Evolutionary conservation across 2,113 vertebrate genomes (phyloP).

Genomic region (Alectura lathami): DNA sequence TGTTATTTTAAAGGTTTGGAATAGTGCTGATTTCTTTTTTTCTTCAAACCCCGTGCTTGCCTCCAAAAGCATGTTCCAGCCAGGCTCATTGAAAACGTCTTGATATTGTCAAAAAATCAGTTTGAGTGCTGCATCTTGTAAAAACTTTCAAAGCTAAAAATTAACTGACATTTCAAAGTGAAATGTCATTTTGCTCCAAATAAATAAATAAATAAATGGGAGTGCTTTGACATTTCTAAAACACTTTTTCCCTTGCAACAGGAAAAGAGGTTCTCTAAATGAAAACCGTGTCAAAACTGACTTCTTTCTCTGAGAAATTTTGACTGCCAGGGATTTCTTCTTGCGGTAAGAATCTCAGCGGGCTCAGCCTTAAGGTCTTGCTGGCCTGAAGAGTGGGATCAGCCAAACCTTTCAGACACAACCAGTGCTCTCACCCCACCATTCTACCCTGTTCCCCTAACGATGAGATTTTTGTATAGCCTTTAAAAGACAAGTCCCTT

Average conservation of each 20-base stretch:
- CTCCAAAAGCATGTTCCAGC: background rate
- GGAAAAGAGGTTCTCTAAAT: background rate
- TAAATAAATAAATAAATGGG: constrained; percentile 64
- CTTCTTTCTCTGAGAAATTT: background rate
- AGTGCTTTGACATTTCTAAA: constrained; percentile 62
- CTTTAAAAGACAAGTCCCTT: background rate
- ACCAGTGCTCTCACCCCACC: background rate
- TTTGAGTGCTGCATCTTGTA: constrained; percentile 54
- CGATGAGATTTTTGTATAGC: background rate
- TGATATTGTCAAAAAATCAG: constrained; percentile 42
- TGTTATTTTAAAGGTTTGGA: constrained; percentile 1
- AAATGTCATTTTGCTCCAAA: constrained; percentile 65
- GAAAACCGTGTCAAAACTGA: constrained; percentile 36
- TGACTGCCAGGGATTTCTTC: background rate
- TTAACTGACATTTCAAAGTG: constrained; percentile 69
- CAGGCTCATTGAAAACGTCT: background rate
- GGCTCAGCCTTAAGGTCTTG: rapidly evolving
- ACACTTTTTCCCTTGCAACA: constrained; percentile 26
- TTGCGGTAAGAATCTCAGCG: background rate
- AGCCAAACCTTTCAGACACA: background rate
- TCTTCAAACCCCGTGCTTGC: background rate
- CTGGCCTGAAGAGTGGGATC: background rate
- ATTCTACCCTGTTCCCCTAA: background rate
- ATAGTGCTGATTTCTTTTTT: background rate
- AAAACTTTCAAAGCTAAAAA: constrained; percentile 59